Evolutionary conservation across 2,888 invertebrate species (phyloP).

Genomic region (Cremastinae sp.): DNA sequence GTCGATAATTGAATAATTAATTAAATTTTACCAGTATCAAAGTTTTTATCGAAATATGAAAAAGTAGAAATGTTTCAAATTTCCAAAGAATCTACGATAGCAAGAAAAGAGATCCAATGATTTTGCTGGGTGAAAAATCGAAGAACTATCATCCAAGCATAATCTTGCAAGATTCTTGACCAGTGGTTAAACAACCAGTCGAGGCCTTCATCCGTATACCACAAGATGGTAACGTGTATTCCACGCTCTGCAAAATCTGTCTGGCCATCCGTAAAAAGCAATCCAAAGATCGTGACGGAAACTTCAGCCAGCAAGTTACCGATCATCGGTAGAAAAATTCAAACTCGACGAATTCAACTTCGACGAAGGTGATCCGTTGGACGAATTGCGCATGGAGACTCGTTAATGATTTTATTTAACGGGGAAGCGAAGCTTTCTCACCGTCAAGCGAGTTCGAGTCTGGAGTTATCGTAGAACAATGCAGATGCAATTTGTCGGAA

Average conservation of each 20-base stretch:
- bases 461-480: constrained; percentile 23
- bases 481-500: constrained; percentile 37
- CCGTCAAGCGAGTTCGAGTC: constrained; percentile 13
- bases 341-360: neutral
- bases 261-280: neutral
- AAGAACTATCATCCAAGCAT: neutral
- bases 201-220: neutral
- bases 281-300: too few species aligned
- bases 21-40: too few species aligned
- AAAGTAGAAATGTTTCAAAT: constrained; percentile 3
- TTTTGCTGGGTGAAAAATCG: neutral
- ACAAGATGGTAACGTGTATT: neutral
- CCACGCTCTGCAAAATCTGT: neutral
- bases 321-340: neutral
- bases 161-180: neutral
- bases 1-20: too few species aligned
- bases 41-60: neutral
- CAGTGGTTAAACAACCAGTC: neutral
- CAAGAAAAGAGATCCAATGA: neutral
- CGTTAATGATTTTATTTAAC: constrained; percentile 19
- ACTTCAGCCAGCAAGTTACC: neutral
- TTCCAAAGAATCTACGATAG: neutral
- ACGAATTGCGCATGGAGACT: constrained; percentile 16
- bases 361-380: constrained; percentile 12
- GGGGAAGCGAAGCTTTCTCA: neutral